phyloP scores from a whole-genome alignment of 1,140 invertebrate genomes.

The Lepidotrigona ventralis region DNA sequence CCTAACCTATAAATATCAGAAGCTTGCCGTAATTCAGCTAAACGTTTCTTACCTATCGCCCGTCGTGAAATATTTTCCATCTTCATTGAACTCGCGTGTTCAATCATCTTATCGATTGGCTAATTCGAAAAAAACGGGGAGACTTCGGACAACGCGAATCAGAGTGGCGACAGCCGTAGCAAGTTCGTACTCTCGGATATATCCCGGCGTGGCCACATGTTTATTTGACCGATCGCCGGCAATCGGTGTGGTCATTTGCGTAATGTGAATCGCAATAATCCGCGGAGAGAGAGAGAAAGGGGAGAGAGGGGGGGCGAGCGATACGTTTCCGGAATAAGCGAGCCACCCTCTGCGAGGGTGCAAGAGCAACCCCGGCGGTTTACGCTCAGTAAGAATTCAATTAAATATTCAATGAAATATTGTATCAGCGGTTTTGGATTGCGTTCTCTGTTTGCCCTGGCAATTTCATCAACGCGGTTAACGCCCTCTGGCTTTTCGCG shows the following conservation, averaged over 20 bases:
- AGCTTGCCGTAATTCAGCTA: too few relatives aligned
- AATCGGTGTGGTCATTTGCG: slow-evolving; percentile 13
- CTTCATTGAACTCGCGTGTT: too few relatives aligned
- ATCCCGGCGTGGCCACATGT: background rate
- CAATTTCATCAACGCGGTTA: slow-evolving; percentile 65
- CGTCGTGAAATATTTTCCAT: too few relatives aligned
- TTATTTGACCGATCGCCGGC: slow-evolving; percentile 26
- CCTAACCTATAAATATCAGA: too few relatives aligned
- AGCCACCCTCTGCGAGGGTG: slow-evolving; percentile 10
- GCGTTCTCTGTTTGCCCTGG: slow-evolving; percentile 53
- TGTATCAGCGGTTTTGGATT: slow-evolving; percentile 66
- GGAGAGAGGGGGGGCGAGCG: too few relatives aligned
- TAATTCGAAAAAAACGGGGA: too few relatives aligned
- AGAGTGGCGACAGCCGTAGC: too few relatives aligned
- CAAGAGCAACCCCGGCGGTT: slow-evolving; percentile 14
- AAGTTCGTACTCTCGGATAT: background rate
- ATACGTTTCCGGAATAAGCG: slow-evolving; percentile 43
- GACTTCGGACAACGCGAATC: too few relatives aligned
- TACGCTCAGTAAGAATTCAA: slow-evolving; percentile 69
- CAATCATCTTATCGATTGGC: too few relatives aligned
- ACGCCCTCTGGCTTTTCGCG: slow-evolving; percentile 24
- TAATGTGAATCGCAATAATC: slow-evolving; percentile 50
- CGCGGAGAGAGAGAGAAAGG: too few relatives aligned
- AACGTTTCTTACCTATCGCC: too few relatives aligned
- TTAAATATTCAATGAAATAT: slow-evolving; percentile 77